Percentiles rank a stretch among this genome's conserved stretches.
Evolutionary conservation across 2,797 vertebrate genomes (phyloP).

Genomic region (Clamator glandarius): DNA sequence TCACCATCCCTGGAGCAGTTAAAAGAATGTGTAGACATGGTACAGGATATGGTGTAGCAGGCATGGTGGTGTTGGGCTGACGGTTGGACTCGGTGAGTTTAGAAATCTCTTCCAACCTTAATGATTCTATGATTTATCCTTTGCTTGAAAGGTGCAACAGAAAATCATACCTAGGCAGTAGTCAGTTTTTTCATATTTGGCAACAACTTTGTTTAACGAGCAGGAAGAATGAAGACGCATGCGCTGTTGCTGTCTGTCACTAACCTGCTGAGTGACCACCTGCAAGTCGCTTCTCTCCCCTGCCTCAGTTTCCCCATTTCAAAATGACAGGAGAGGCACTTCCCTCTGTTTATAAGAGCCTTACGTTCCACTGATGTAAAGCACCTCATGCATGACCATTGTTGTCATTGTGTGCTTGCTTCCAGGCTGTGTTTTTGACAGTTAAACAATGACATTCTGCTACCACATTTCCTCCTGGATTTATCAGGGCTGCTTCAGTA

Average conservation of each 20-base stretch:
- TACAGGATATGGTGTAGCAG: too few species aligned
- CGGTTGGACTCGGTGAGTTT: too few species aligned
- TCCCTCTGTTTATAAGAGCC: accelerated
- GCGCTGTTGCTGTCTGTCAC: background rate
- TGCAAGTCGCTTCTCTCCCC: background rate
- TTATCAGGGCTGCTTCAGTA: background rate
- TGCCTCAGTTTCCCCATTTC: background rate
- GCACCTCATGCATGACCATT: accelerated
- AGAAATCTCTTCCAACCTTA: too few species aligned
- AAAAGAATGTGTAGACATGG: too few species aligned
- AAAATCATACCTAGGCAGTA: accelerated
- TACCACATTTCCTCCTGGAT: background rate
- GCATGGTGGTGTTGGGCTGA: too few species aligned
- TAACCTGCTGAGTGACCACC: background rate
- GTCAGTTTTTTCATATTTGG: accelerated
- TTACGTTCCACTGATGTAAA: accelerated
- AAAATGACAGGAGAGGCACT: background rate
- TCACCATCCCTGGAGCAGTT: too few species aligned
- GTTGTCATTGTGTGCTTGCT: accelerated
- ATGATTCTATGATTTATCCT: background rate
- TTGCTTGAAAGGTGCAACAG: background rate
- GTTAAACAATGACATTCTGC: background rate
- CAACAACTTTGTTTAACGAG: background rate
- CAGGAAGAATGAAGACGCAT: background rate
- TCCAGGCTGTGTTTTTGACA: background rate